Evolutionary conservation across 2,113 vertebrate genomes (phyloP).

Genomic region (Cephalopholis sonnerati): DNA sequence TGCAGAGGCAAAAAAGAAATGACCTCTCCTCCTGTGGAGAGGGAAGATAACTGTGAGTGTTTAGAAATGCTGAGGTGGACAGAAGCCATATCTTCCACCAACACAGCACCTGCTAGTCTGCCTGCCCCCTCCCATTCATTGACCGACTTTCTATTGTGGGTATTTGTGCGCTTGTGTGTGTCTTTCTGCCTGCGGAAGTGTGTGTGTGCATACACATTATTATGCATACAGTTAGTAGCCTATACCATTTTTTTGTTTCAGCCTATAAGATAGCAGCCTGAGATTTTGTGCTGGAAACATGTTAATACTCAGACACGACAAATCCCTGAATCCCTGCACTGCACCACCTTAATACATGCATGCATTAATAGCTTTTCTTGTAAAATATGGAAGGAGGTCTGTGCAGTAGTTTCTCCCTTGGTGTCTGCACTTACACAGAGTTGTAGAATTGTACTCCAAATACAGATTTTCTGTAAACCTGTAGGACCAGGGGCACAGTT

Average conservation of each 20-base stretch:
- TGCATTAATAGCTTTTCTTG: slow-evolving; percentile 63
- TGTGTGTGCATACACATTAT: slow-evolving; percentile 17
- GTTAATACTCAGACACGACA: slow-evolving; percentile 46
- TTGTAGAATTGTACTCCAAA: neutral
- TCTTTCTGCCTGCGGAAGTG: slow-evolving; percentile 1
- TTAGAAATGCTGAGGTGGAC: slow-evolving; percentile 83
- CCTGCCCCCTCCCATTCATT: slow-evolving; percentile 68
- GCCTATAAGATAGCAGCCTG: slow-evolving; percentile 32
- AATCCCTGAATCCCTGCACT: slow-evolving; percentile 59
- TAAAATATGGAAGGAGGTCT: slow-evolving; percentile 41
- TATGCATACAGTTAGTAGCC: slow-evolving; percentile 25
- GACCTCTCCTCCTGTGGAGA: slow-evolving; percentile 79
- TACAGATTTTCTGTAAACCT: slow-evolving; percentile 4
- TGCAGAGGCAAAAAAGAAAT: slow-evolving; percentile 69
- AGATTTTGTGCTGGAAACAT: slow-evolving; percentile 31
- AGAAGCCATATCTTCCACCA: slow-evolving; percentile 80
- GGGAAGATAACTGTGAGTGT: slow-evolving; percentile 76
- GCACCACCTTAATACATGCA: slow-evolving; percentile 68
- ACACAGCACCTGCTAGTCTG: slow-evolving; percentile 77
- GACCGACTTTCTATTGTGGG: slow-evolving; percentile 67
- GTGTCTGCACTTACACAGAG: slow-evolving; percentile 9
- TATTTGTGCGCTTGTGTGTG: slow-evolving; percentile 32
- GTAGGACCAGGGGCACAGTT: slow-evolving; percentile 10
- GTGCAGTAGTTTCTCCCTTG: slow-evolving; percentile 15
- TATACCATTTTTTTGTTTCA: slow-evolving; percentile 60